Base-by-base conservation (phyloP, 1,140 invertebrate genomes). In the Temnothorax curvispinosus region DNA sequence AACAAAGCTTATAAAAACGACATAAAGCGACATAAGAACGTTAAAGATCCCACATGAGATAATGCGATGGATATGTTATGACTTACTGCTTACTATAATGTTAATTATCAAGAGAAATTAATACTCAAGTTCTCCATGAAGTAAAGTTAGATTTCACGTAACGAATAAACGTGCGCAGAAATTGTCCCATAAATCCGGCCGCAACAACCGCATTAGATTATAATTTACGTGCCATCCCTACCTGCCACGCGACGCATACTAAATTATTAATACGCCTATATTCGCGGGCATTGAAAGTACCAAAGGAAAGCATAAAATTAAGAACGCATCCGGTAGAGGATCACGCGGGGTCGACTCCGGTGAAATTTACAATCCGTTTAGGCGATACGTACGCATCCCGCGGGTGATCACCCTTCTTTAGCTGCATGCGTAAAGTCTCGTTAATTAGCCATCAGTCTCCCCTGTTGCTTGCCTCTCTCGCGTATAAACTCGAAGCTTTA, bases 221-320 rank as follows among this genome's bases (percentile, higher is more conserved):
- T 87, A 90, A 93, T 91, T 93, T 93, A 92, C 89, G 64, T 58
- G 67, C 35, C 64, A 71, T 35, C 21, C 58, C 64, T 52, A 50
- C 82, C 64, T 88, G 76, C 88, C 89, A 65, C 78, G 50, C 54
- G 47, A 38, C 27, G 81, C 69, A 88, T 92, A 92, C 91, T 91
- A 90, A 92, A 92, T 92, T 91, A 93, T 93, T 93, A 92, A 92
- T 90, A 87, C 85, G 88, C 72, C 87, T 75, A 90, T 93, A 93
- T 94, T 72, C 38, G 18, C 67, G 81, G 89, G 75, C 80, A 60
- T 82, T 65, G 86, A 64, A 78, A 41, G 38, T 74, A 86, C 58
- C 67, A 41, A 62, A 58, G 69, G 65, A 21, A 62, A 72, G 85
- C 87, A 87, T 91, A 91, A 90, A 91, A 91, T 88, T 71, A 92